Percentiles rank a stretch among this genome's conserved stretches.
These are phyloP conservation scores for Dione juno DNA, from an alignment of 2,888 invertebrate genomes.

Conservation along the genomic window DNA sequence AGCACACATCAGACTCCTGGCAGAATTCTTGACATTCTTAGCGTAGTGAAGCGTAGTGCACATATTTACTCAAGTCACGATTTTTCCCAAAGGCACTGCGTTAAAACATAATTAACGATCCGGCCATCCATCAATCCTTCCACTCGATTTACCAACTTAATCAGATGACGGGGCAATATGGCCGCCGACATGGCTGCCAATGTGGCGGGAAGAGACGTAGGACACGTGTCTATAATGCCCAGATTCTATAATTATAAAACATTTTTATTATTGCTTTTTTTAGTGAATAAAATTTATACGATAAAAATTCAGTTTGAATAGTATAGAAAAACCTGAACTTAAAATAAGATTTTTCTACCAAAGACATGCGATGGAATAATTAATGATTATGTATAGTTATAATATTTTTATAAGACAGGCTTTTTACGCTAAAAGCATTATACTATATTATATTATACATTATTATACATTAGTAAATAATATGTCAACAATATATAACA, in stretches of 20 bases:
- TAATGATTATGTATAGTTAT: too few relatives aligned
- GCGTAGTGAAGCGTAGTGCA: slow-evolving; percentile 27
- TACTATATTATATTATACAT: too few relatives aligned
- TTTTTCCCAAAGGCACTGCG: slow-evolving; percentile 42
- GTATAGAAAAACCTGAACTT: too few relatives aligned
- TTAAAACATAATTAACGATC: slow-evolving; percentile 61
- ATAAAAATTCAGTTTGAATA: too few relatives aligned
- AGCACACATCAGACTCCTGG: not conserved
- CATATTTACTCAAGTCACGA: slow-evolving; percentile 44
- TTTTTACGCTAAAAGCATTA: too few relatives aligned
- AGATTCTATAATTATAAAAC: not conserved
- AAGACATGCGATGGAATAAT: too few relatives aligned
- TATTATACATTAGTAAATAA: too few relatives aligned
- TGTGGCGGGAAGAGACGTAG: slow-evolving; percentile 15
- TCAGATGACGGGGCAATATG: slow-evolving; percentile 61
- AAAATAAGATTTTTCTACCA: too few relatives aligned
- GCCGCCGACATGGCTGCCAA: slow-evolving; percentile 35
- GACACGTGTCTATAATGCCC: slow-evolving; percentile 6
- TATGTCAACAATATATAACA: too few relatives aligned
- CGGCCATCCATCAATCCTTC: slow-evolving; percentile 63
- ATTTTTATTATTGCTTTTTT: not conserved
- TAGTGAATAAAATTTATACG: too few relatives aligned
- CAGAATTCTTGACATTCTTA: slow-evolving; percentile 10
- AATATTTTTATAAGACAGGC: too few relatives aligned
- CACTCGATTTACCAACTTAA: slow-evolving; percentile 69